Percentiles rank a stretch among this genome's conserved stretches.
phyloP scores from a whole-genome alignment of 1,140 invertebrate genomes.

The Trichonephila clavipes region DNA sequence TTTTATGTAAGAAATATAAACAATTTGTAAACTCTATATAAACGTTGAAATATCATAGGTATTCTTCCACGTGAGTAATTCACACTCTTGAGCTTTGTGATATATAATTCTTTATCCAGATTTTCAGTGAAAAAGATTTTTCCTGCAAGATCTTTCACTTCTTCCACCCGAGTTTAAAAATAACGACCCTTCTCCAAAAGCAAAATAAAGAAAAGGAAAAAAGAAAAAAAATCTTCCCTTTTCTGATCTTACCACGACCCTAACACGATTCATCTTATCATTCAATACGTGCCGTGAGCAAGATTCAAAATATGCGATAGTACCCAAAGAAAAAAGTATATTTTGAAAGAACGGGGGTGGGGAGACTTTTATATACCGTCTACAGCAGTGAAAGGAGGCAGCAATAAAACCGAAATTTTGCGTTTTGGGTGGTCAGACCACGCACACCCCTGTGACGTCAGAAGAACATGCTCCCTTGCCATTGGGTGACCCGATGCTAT shows the following conservation, averaged over 20 bases:
- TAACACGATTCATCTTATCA: conserved; percentile 44
- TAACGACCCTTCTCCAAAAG: not conserved
- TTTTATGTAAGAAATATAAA: no score
- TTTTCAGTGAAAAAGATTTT: no score
- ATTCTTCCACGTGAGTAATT: no score
- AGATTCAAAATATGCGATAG: conserved; percentile 30
- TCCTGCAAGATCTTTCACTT: not conserved
- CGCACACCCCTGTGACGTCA: conserved; percentile 44
- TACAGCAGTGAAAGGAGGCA: not conserved
- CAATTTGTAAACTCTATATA: no score
- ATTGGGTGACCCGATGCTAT: conserved; percentile 47
- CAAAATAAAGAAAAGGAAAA: not conserved
- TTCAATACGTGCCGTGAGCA: conserved; percentile 49
- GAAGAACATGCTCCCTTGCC: not conserved
- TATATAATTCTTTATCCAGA: not conserved
- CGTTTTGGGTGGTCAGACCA: conserved; percentile 37
- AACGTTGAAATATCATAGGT: no score
- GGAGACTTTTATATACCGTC: not conserved
- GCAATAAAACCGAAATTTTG: conserved; percentile 42
- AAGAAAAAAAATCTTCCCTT: not conserved
- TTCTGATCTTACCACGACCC: not conserved
- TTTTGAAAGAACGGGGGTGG: not conserved
- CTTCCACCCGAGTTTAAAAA: not conserved
- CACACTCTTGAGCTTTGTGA: not conserved
- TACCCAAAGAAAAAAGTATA: not conserved